Percentiles rank a stretch among this genome's conserved stretches.
phyloP scores from a whole-genome alignment of 2,113 vertebrate genomes.

The Pagrus major region DNA sequence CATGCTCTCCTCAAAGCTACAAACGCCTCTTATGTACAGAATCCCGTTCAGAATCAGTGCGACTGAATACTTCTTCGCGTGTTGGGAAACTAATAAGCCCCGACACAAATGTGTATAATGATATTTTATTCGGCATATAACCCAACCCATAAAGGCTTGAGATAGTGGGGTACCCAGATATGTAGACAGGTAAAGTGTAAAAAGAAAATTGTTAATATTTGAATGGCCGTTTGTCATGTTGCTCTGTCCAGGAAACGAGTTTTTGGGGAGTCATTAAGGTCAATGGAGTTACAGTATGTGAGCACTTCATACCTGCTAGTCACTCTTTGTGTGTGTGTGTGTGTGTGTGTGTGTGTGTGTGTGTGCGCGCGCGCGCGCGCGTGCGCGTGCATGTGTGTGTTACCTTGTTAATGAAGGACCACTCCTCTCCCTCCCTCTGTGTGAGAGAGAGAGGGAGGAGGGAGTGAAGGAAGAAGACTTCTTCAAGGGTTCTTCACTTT shows the following conservation, averaged over 20 bases:
- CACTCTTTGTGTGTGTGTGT: neutral
- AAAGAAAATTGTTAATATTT: neutral
- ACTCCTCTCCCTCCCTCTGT: too few relatives aligned
- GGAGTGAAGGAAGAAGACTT: neutral
- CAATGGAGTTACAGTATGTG: slow-evolving; percentile 29
- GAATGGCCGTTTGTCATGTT: neutral
- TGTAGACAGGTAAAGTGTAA: neutral
- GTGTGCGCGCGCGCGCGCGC: neutral
- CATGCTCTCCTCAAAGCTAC: neutral
- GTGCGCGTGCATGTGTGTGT: too few relatives aligned
- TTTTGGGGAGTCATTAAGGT: slow-evolving; percentile 29
- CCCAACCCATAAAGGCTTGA: neutral
- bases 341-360: neutral
- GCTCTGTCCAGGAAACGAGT: neutral
- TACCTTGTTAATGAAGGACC: too few relatives aligned
- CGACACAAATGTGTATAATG: neutral
- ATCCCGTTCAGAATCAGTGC: neutral
- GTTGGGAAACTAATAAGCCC: neutral
- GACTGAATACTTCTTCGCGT: neutral
- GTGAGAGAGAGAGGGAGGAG: too few relatives aligned
- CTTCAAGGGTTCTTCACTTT: neutral
- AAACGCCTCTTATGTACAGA: neutral
- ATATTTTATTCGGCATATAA: neutral
- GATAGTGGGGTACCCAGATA: too few relatives aligned
- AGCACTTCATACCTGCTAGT: neutral